These are phyloP conservation scores for Melanargia galathea DNA, from an alignment of 2,888 invertebrate genomes.

Conservation along the genomic window DNA sequence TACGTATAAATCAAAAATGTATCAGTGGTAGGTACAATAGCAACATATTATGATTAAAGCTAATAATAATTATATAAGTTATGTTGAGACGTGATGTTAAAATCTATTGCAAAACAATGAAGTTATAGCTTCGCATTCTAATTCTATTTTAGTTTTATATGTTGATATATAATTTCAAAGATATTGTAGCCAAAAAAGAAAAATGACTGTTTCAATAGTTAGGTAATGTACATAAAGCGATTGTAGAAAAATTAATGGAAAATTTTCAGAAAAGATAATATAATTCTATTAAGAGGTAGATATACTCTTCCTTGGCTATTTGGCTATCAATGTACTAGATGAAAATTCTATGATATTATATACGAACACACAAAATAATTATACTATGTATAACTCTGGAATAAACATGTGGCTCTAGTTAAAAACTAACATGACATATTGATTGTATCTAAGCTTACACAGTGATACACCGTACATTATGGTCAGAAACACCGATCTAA, in stretches of 20 bases:
- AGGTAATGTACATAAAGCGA: neutral
- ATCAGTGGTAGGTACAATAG: slow-evolving; percentile 67
- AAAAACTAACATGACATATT: slow-evolving; percentile 77
- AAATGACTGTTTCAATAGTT: neutral
- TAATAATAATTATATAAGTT: slow-evolving; percentile 60
- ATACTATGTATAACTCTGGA: slow-evolving; percentile 54
- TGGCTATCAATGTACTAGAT: neutral
- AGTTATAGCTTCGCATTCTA: slow-evolving; percentile 77
- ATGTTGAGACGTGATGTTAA: slow-evolving; percentile 68
- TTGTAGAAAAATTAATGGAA: neutral
- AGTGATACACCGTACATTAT: slow-evolving; percentile 77
- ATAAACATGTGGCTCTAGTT: slow-evolving; percentile 64
- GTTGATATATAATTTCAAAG: slow-evolving; percentile 36
- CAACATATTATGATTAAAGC: slow-evolving; percentile 76
- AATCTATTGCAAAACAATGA: slow-evolving; percentile 79
- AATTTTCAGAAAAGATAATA: neutral
- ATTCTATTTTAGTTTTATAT: slow-evolving; percentile 55
- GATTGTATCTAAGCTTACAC: slow-evolving; percentile 76
- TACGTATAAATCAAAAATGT: slow-evolving; percentile 57
- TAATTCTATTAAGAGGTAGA: too few relatives aligned
- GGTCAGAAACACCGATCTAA: slow-evolving; percentile 75
- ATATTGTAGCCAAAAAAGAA: neutral
- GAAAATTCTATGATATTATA: slow-evolving; percentile 36
- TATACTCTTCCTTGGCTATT: neutral
- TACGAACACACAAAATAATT: slow-evolving; percentile 58